Evolutionary conservation across 2,797 vertebrate genomes (phyloP), one percentile per base, ranked within the genome.

Genomic region (Atherinosoma microstoma): DNA sequence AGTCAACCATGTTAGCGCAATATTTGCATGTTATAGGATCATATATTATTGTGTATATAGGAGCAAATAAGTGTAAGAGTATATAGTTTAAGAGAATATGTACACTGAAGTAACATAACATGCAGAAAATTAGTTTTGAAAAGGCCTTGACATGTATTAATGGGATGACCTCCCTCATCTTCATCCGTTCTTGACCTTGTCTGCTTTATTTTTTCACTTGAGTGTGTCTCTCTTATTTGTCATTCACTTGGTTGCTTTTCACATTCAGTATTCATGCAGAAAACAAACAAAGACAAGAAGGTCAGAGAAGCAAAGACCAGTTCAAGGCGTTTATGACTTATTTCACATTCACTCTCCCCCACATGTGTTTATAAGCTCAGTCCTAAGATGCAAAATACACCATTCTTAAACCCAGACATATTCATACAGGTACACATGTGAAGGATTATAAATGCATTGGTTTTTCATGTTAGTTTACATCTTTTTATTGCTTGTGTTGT

Each of bases 381-480:
- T 20, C 8, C 5, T 59, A 24, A 75, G 60, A 57, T 34, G 34
- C n/a, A 61, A 10, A 3, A 57, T 13, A n/a, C 10, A 34, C 13
- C 16, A 16, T 12, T 30, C 15, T 9, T 67, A 1, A 30, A 20
- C 64, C 0, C 49, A 54, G 4, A 24, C n/a, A 49, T 42, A 1
- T 4, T 40, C 13, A 40, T 11, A 40, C 45, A 42, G 7, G 35
- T 4, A 36, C n/a, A 38, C 0, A 32, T 32, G 30, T 32, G 30
- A 32, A 4, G 30, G 30, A 32, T 32, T 32, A 32, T 32, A 72
- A 75, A 85, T 64, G 61, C 34, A 20, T 15, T 36, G 35, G 58
- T 45, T 56, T 67, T 59, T 79, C 22, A 24, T 40, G 9, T 10
- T 45, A 64, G 61, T 76, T 42, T 70, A 82, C 58, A 51, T 69